Base-by-base conservation (phyloP, 2,797 vertebrate species). In the Semaprochilodus insignis region DNA sequence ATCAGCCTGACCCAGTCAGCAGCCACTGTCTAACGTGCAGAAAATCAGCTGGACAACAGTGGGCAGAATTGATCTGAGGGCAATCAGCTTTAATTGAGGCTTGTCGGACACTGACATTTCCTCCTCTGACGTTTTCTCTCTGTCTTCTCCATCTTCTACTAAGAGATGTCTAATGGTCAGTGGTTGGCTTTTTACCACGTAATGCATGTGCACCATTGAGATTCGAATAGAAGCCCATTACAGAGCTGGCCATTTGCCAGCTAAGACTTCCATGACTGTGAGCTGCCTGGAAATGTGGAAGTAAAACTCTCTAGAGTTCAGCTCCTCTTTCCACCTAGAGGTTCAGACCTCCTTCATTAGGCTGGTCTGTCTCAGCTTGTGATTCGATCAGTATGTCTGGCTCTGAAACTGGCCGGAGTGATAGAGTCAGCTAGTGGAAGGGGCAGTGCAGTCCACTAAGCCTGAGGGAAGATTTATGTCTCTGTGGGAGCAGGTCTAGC, bases 11-110 rank as follows among this genome's bases (percentile, higher is more conserved):
- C 65, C 40, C 59, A 48, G 77, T 60, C 78, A n/a, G 40, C 19
- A 27, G 44, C 54, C 80, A 66, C 51, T 67, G 71, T 81, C 69
- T 65, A 76, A 31, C 78, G 55, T 57, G 57, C 34, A 25, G 44
- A 48, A 77, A 54, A 84, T 63, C 70, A 76, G 72, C 90, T 90
- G 87, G 90, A 92, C 90, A 88, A 84, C 51, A 62, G 87, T 27
- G 23, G 85, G 79, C 90, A 77, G 89, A 88, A 88, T 91, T 88
- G 81, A 93, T 92, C 90, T 87, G 87, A 86, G 76, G 82, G 25
- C 84, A 85, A 91, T 91, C 89, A 83, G 81, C 82, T 92, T 92
- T 91, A 93, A 92, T 92, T 91, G 88, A 88, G 87, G 89, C 88
- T 85, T 86, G 86, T 90, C 86, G 51, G 66, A 77, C 85, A 31